Conservation (phyloP, 2,888 invertebrate species). For the Eubasilissa splendida region DNA sequence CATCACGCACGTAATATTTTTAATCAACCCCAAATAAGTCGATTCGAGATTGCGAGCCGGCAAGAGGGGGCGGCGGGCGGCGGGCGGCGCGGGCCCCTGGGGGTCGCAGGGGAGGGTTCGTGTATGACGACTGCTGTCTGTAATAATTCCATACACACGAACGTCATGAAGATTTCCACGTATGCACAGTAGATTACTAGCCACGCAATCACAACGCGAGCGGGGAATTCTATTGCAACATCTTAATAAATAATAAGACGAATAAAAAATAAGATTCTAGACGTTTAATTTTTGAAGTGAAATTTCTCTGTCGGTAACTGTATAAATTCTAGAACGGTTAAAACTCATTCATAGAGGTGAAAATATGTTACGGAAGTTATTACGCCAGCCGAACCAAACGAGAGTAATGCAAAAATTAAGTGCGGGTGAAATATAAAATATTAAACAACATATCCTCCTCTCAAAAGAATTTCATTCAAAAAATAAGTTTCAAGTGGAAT, state of each 20-base stretch:
- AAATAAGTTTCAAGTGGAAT: too few relatives aligned
- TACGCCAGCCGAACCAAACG: too few relatives aligned
- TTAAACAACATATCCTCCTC: too few relatives aligned
- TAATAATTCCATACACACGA: constrained; percentile 58
- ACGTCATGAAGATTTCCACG: constrained; percentile 60
- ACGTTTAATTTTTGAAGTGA: too few relatives aligned
- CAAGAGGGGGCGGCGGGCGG: not conserved
- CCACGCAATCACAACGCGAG: constrained; percentile 56
- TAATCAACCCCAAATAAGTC: constrained; percentile 49
- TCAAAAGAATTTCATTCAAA: too few relatives aligned
- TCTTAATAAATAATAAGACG: not conserved
- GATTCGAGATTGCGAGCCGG: constrained; percentile 37
- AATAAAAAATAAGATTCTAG: too few relatives aligned
- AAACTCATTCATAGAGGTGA: too few relatives aligned
- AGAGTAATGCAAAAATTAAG: too few relatives aligned
- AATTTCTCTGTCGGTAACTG: too few relatives aligned
- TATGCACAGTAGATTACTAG: constrained; percentile 59
- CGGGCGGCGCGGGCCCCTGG: constrained; percentile 7
- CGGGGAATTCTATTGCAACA: constrained; percentile 35
- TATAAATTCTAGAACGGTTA: too few relatives aligned
- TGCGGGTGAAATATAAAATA: too few relatives aligned
- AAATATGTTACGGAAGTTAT: too few relatives aligned
- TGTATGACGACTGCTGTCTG: constrained; percentile 47
- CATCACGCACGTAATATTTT: constrained; percentile 52
- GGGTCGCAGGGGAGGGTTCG: constrained; percentile 56